phyloP scores from a whole-genome alignment of 2,113 vertebrate genomes.

The Pelecanoides urinatrix region DNA sequence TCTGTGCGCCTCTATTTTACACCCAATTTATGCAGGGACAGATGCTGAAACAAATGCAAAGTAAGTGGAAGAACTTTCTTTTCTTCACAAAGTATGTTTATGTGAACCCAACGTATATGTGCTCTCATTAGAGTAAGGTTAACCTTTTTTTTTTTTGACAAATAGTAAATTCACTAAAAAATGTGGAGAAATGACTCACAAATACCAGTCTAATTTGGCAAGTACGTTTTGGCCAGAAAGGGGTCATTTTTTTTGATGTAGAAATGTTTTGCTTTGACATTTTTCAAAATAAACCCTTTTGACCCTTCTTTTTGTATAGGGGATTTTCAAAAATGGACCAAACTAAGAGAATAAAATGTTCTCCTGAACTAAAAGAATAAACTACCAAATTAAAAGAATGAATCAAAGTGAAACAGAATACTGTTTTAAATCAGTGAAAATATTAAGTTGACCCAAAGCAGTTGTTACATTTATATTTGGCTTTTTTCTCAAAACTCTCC shows the following conservation, averaged over 20 bases:
- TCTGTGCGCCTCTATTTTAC: background rate
- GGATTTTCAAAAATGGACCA: background rate
- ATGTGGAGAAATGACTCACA: slow-evolving; percentile 32
- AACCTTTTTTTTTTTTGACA: background rate
- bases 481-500: background rate
- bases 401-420: background rate
- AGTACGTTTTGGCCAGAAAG: background rate
- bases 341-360: slow-evolving; percentile 10
- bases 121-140: background rate
- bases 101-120: background rate
- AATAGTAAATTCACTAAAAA: slow-evolving; percentile 49
- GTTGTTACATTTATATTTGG: background rate
- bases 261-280: slow-evolving; percentile 40
- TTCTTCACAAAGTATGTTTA: background rate
- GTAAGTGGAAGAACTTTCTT: background rate
- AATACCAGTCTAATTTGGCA: slow-evolving; percentile 40
- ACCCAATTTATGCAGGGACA: background rate
- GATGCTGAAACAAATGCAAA: background rate
- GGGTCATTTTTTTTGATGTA: background rate
- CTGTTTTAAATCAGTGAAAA: slow-evolving; percentile 1
- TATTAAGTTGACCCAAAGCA: background rate
- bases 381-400: background rate
- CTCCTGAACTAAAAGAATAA: background rate
- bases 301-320: background rate
- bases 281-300: slow-evolving; percentile 42